A percentile compares a stretch with the other conserved stretches of the same genome.
phyloP scores from a whole-genome alignment of 2,888 invertebrate genomes.

The Lissocephala sabroskyi region DNA sequence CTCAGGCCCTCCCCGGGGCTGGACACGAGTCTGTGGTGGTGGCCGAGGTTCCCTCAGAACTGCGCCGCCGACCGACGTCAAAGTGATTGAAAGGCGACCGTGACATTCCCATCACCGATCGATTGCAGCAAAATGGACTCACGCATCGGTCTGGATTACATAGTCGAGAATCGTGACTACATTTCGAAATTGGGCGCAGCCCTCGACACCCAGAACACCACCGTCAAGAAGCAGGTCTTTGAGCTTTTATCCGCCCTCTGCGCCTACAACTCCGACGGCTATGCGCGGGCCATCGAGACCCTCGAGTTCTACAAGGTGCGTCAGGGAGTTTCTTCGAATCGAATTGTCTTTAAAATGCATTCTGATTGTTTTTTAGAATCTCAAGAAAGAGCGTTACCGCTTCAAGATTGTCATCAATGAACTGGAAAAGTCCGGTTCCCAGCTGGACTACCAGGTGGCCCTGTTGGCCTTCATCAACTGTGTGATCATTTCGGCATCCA shows the following conservation, averaged over 20 bases:
- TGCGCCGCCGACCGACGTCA: no score
- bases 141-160: constrained; percentile 93
- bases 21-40: no score
- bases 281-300: constrained; percentile 88
- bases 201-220: constrained; percentile 89
- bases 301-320: constrained; percentile 93
- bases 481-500: constrained; percentile 91
- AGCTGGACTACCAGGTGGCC: constrained; percentile 91
- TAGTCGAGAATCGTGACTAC: constrained; percentile 94
- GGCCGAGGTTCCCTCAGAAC: no score
- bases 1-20: not conserved
- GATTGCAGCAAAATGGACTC: constrained; percentile 82
- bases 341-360: no score
- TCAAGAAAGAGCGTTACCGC: constrained; percentile 91
- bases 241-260: constrained; percentile 95
- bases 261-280: constrained; percentile 93
- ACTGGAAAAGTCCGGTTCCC: constrained; percentile 81
- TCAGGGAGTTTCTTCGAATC: not conserved
- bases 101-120: constrained; percentile 33
- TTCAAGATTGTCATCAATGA: constrained; percentile 91
- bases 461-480: constrained; percentile 96
- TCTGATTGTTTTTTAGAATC: constrained; percentile 75
- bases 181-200: constrained; percentile 93
- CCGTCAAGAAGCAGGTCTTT: constrained; percentile 97
- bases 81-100: no score